Evolutionary conservation across 1,140 invertebrate species (phyloP).

Genomic region (Lutraria rhynchaena): DNA sequence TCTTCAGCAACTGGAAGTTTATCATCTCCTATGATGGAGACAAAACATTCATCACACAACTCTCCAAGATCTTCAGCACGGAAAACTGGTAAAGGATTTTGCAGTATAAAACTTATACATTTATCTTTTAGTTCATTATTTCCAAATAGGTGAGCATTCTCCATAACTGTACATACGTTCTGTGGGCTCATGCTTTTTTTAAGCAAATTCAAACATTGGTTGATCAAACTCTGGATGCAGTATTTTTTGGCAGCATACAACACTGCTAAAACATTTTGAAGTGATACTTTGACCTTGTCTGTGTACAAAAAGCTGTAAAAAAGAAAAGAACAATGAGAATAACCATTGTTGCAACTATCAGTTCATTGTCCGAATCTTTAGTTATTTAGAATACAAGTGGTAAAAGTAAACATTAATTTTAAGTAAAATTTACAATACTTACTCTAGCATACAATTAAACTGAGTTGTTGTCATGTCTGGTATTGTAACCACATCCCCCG

Average conservation of each 20-base stretch:
- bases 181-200: slow-evolving; percentile 48
- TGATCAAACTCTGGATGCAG: slow-evolving; percentile 49
- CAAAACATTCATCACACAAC: slow-evolving; percentile 57
- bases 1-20: slow-evolving; percentile 47
- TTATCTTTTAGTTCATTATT: slow-evolving; percentile 56
- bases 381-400: too few species aligned
- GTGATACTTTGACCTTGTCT: slow-evolving; percentile 53
- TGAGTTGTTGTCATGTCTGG: slow-evolving; percentile 68
- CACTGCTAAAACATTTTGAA: slow-evolving; percentile 53
- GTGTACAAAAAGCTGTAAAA: slow-evolving; percentile 64
- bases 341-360: too few species aligned
- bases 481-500: slow-evolving; percentile 61
- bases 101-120: slow-evolving; percentile 53
- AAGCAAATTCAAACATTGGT: slow-evolving; percentile 58
- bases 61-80: slow-evolving; percentile 44
- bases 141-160: slow-evolving; percentile 49
- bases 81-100: slow-evolving; percentile 49
- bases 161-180: slow-evolving; percentile 63
- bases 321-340: not conserved
- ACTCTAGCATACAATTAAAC: slow-evolving; percentile 70
- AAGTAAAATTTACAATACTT: slow-evolving; percentile 20
- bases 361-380: too few species aligned
- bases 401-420: too few species aligned
- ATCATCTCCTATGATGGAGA: slow-evolving; percentile 51
- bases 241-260: slow-evolving; percentile 66